Base-by-base conservation (phyloP, 2,888 invertebrate species). In the Gastracanthus pulcherrimus region DNA sequence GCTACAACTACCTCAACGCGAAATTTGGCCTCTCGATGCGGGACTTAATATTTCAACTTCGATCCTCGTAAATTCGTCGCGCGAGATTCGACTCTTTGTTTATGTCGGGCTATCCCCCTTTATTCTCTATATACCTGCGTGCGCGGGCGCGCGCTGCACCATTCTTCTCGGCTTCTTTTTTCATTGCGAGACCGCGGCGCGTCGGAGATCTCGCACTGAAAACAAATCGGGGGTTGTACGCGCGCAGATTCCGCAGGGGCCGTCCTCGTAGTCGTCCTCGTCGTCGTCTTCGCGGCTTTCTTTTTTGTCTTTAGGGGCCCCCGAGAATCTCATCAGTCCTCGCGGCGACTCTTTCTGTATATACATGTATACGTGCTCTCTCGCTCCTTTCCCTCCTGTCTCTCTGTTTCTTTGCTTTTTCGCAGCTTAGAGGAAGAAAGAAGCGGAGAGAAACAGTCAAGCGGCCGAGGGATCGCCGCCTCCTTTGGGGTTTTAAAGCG, bases 31-130 rank as follows among this genome's bases (percentile, higher is more conserved):
- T 45, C 29, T 11, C 45, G n/a, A n/a, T n/a, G n/a, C n/a, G n/a
- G n/a, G n/a, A 72, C 80, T 82, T 64, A 64, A 74, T 80, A 80
- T 41, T 76, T 82, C 74, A 72, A 34, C 23, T 75, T 80, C 80
- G 82, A 80, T 74, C 77, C 76, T 84, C 77, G 82, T 82, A 82
- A 79, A 81, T 82, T 70, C 72, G 26, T n/a, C 38, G 23, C 23
- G 7, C 41, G n/a, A n/a, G n/a, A n/a, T n/a, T n/a, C n/a, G n/a
- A n/a, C 41, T 34, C 16, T 58, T 26, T 58, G 45, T 45, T 45
- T 45, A 45, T n/a, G 45, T n/a, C 45, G 45, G 16, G 45, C 45
- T 45, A 45, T 45, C 45, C 45, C 79, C 26, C 45, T 60, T 36
- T 60, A 19, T 66, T 67, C 16, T 11, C n/a, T 45, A n/a, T 45